These are phyloP conservation scores for Cossypha dichroa DNA, from an alignment of 2,797 vertebrate species.

Conservation along the genomic window DNA sequence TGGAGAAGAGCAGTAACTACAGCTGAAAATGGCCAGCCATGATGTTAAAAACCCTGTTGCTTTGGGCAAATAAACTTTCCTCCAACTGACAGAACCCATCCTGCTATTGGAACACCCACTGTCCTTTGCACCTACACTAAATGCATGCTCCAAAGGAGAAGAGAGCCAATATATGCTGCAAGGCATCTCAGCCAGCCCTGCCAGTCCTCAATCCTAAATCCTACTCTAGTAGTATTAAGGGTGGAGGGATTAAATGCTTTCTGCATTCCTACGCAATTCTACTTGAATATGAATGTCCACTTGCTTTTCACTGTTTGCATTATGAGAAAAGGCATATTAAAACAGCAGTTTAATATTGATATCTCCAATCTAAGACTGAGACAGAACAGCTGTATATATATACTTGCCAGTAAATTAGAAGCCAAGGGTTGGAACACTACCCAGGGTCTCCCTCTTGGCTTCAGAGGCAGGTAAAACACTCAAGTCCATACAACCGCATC, in stretches of 20 bases:
- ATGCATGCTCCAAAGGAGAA: neutral
- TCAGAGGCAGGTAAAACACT: conserved; percentile 42
- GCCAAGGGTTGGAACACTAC: neutral
- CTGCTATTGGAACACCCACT: neutral
- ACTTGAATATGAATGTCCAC: neutral
- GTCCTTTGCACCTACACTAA: neutral
- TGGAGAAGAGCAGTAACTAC: neutral
- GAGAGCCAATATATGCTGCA: neutral
- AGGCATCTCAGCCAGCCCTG: neutral
- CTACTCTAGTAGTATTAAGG: neutral
- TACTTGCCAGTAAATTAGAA: conserved; percentile 19
- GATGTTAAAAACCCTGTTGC: neutral
- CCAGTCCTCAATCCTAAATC: neutral
- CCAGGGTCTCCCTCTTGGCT: conserved; percentile 31
- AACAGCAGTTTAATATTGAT: neutral
- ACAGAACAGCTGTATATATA: neutral
- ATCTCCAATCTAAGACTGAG: neutral
- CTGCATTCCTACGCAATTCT: neutral
- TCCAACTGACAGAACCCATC: neutral
- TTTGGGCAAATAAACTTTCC: neutral
- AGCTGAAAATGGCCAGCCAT: neutral
- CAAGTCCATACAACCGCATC: conserved; percentile 29
- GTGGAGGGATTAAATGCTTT: neutral
- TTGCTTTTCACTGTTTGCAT: neutral
- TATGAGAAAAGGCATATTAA: conserved; percentile 9